These are phyloP conservation scores for Perca schrenkii DNA, from an alignment of 2,113 vertebrate genomes.

Conservation along the genomic window DNA sequence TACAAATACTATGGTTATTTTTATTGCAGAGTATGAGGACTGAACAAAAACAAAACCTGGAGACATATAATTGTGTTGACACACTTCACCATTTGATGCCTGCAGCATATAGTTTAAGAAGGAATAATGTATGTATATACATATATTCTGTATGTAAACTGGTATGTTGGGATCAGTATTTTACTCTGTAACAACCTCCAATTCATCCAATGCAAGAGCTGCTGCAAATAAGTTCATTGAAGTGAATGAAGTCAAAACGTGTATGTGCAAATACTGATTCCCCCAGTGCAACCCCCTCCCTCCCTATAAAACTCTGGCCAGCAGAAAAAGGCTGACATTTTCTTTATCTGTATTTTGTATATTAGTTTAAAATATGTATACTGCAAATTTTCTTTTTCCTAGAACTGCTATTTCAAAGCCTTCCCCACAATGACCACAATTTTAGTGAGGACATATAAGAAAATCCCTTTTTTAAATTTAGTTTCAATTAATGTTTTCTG, in stretches of 20 bases:
- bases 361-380: background rate
- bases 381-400: background rate
- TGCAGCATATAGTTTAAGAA: constrained; percentile 31
- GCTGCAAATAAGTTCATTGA: background rate
- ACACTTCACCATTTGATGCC: constrained; percentile 22
- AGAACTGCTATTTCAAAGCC: background rate
- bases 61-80: constrained; percentile 48
- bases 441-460: background rate
- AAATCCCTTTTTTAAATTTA: background rate
- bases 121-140: background rate
- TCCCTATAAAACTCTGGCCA: background rate
- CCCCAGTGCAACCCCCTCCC: background rate
- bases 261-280: background rate
- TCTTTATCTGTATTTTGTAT: background rate
- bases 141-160: background rate
- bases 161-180: background rate
- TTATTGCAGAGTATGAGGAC: constrained; percentile 21
- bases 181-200: background rate
- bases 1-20: constrained; percentile 53
- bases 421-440: background rate
- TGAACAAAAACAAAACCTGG: constrained; percentile 7
- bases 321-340: background rate
- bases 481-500: background rate
- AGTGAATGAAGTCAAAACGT: background rate
- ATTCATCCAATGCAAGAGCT: constrained; percentile 1